phyloP scores from a whole-genome alignment of 2,888 invertebrate genomes.

The Pseudococcus longispinus region DNA sequence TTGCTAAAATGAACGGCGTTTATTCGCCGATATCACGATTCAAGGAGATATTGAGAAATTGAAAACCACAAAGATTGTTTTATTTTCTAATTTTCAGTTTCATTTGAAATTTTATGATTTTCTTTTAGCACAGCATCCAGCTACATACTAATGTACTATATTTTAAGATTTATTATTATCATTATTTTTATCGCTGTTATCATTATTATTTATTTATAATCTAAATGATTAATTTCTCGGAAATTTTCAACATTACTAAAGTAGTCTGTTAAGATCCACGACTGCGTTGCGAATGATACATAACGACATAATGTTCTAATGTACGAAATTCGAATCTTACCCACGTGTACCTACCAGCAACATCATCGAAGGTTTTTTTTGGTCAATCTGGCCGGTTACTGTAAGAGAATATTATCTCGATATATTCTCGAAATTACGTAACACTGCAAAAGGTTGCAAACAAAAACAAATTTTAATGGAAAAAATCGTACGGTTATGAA shows the following conservation, averaged over 20 bases:
- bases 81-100: neutral
- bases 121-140: neutral
- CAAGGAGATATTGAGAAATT: neutral
- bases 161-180: slow-evolving; percentile 43
- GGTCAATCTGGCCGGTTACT: neutral
- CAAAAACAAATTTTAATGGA: neutral
- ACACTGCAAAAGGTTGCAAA: neutral
- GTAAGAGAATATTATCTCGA: neutral
- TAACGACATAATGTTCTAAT: neutral
- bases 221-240: slow-evolving; percentile 17
- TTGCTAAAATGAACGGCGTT: neutral
- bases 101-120: neutral
- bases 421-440: neutral
- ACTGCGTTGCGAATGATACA: neutral
- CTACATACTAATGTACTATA: slow-evolving; percentile 42
- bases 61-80: neutral
- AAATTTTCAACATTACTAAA: slow-evolving; percentile 36
- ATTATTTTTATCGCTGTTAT: slow-evolving; percentile 28
- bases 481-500: neutral
- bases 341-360: neutral
- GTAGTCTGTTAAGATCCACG: slow-evolving; percentile 9
- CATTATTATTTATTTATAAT: slow-evolving; percentile 34
- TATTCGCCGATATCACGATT: neutral
- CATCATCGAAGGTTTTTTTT: neutral
- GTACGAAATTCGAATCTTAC: neutral